A percentile compares a stretch with the other conserved stretches of the same genome.
phyloP scores from a whole-genome alignment of 2,888 invertebrate genomes.

The Seladonia tumulorum region DNA sequence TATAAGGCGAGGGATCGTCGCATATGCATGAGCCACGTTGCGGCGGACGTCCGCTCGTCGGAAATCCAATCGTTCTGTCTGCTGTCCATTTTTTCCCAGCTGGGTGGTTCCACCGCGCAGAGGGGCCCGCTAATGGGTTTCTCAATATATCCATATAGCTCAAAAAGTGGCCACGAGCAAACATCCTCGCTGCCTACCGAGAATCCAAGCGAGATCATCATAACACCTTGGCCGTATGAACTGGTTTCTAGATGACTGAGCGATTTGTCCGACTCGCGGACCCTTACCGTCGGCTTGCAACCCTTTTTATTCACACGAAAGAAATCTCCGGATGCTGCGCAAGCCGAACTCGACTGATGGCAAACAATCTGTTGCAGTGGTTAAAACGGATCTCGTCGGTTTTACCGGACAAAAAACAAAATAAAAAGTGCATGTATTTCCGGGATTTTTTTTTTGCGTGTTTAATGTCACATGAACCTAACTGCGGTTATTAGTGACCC shows the following conservation, averaged over 20 bases:
- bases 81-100: background rate
- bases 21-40: conserved; percentile 39
- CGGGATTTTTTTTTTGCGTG: too few species aligned
- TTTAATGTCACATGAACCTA: too few species aligned
- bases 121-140: background rate
- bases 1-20: conserved; percentile 35
- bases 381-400: too few species aligned
- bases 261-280: background rate
- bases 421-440: background rate
- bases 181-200: background rate
- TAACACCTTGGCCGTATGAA: background rate
- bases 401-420: background rate
- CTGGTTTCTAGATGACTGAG: background rate
- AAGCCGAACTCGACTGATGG: background rate
- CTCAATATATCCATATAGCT: conserved; percentile 3
- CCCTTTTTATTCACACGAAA: background rate
- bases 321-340: background rate
- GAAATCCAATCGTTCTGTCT: background rate
- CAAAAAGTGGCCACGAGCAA: background rate
- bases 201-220: background rate
- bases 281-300: background rate
- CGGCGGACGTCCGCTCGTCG: conserved; percentile 12
- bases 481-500: too few species aligned
- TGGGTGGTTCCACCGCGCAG: background rate
- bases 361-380: background rate